phyloP scores from a whole-genome alignment of 1,140 invertebrate genomes.

The Diabrotica undecimpunctata region DNA sequence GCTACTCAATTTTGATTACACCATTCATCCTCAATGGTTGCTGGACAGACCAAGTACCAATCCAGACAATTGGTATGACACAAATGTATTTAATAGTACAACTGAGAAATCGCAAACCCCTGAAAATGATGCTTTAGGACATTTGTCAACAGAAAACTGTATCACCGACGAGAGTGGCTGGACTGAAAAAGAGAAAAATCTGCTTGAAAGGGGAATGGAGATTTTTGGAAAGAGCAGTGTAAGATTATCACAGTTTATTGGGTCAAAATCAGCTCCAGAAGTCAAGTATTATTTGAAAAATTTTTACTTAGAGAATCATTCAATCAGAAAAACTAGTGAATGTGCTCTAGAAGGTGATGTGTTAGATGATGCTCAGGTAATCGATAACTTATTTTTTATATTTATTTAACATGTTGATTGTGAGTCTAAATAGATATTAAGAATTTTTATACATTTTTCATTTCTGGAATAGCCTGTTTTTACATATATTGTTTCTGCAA shows the following conservation, averaged over 20 bases:
- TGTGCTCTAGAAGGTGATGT: conserved; percentile 26
- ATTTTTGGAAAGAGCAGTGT: conserved; percentile 61
- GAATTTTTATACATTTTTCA: too few relatives aligned
- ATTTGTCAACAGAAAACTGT: conserved; percentile 38
- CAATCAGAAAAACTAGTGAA: conserved; percentile 18
- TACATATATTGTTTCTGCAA: too few relatives aligned
- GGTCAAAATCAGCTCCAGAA: conserved; percentile 59
- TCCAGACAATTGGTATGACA: conserved; percentile 46
- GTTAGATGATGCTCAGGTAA: conserved; percentile 36
- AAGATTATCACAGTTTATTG: conserved; percentile 61
- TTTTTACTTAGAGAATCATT: conserved; percentile 38
- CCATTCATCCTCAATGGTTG: conserved; percentile 64
- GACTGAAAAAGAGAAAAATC: conserved; percentile 56
- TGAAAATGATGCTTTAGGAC: conserved; percentile 27
- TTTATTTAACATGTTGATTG: too few relatives aligned
- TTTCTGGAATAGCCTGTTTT: too few relatives aligned
- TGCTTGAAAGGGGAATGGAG: conserved; percentile 59
- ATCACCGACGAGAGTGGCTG: conserved; percentile 48
- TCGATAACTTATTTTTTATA: neutral
- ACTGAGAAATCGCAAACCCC: conserved; percentile 17
- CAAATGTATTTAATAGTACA: conserved; percentile 12
- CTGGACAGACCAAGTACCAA: conserved; percentile 55
- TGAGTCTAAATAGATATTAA: too few relatives aligned
- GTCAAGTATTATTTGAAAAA: conserved; percentile 56
- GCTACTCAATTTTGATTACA: conserved; percentile 57